phyloP scores from a whole-genome alignment of 64 coral and sea anemone genomes.

The Acropora yongei region DNA sequence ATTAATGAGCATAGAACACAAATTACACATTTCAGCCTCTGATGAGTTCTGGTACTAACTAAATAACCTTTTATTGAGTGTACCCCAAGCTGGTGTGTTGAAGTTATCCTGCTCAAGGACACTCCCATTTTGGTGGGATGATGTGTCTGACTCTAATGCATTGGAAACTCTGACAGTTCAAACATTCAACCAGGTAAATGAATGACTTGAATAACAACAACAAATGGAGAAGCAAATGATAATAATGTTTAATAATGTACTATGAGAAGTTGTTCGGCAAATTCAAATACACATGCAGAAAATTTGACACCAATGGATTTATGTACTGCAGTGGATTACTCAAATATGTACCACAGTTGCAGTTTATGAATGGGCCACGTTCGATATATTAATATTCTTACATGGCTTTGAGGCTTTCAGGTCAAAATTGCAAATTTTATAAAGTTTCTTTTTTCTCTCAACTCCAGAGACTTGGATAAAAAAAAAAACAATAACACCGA shows the following conservation, averaged over 20 bases:
- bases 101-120: constrained; percentile 9
- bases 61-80: constrained; percentile 24
- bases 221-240: not conserved
- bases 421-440: too few relatives aligned
- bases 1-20: not conserved
- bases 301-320: too few relatives aligned
- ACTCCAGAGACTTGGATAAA: too few relatives aligned
- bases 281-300: too few relatives aligned
- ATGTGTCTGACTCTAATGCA: constrained; percentile 24
- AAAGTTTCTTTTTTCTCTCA: too few relatives aligned
- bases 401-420: too few relatives aligned
- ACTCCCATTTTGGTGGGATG: constrained; percentile 63
- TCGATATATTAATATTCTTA: too few relatives aligned
- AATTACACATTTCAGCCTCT: not conserved
- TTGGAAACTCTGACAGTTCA: constrained; percentile 25
- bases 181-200: constrained; percentile 52
- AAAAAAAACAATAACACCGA: too few relatives aligned
- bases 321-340: too few relatives aligned
- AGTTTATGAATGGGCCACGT: too few relatives aligned
- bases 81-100: constrained; percentile 20
- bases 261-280: not conserved
- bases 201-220: not conserved
- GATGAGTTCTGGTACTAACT: not conserved
- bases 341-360: too few relatives aligned
- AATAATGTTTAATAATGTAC: not conserved